Percentiles rank a stretch among this genome's conserved stretches.
These are phyloP conservation scores for Plebejus anna DNA, from an alignment of 2,888 invertebrate genomes.

Conservation along the genomic window DNA sequence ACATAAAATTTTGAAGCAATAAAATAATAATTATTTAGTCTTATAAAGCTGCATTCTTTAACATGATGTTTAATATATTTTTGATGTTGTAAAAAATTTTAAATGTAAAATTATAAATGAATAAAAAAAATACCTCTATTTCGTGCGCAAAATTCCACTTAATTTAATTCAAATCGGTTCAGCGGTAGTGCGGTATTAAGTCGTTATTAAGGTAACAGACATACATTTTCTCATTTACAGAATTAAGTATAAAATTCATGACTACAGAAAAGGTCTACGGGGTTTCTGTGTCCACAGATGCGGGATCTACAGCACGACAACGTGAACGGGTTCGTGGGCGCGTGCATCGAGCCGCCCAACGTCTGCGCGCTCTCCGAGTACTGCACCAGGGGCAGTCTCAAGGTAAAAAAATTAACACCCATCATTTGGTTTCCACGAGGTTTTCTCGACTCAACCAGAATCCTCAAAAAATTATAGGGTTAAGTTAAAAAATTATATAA, in stretches of 20 bases:
- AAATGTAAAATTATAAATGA: neutral
- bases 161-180: no score
- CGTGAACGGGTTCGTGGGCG: conserved; percentile 94
- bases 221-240: no score
- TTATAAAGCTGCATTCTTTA: neutral
- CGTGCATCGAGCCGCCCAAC: conserved; percentile 93
- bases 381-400: conserved; percentile 93
- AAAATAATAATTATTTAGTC: neutral
- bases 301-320: conserved; percentile 95
- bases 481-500: no score
- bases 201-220: no score
- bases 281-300: conserved; percentile 80
- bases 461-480: no score
- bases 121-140: no score
- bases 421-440: no score
- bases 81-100: neutral
- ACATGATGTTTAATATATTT: neutral
- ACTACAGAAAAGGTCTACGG: neutral
- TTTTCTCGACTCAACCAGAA: neutral
- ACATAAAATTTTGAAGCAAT: neutral
- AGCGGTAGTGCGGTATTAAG: no score
- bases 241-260: no score
- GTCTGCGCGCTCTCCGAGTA: conserved; percentile 94
- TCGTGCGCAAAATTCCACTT: no score
- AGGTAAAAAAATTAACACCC: conserved; percentile 75